Percentiles rank a stretch among this genome's conserved stretches.
Conservation (phyloP, 1,140 invertebrate species). For the Belonocnema kinseyi region DNA sequence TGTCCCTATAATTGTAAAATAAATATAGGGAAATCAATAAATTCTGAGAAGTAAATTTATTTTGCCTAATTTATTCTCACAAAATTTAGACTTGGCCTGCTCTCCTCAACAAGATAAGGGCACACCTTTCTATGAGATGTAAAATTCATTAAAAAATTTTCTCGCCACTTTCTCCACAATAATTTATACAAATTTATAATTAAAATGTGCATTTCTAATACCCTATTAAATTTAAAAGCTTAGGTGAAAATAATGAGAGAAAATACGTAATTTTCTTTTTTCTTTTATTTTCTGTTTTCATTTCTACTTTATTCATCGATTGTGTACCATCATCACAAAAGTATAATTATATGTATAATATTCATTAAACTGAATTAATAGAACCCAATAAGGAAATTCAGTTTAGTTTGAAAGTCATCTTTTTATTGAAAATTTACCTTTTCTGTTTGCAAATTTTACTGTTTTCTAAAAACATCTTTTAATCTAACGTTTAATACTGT, state of each 20-base stretch:
- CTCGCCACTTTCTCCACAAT: slow-evolving; percentile 10
- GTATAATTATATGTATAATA: too few species aligned
- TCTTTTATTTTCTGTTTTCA: neutral
- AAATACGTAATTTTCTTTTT: neutral
- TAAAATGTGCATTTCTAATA: slow-evolving; percentile 2
- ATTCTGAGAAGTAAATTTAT: neutral
- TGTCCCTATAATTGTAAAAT: too few species aligned
- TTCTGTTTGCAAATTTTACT: too few species aligned
- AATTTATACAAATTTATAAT: slow-evolving; percentile 18
- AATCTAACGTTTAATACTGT: too few species aligned
- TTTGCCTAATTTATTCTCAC: slow-evolving; percentile 20
- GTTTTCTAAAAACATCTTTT: too few species aligned
- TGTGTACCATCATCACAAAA: too few species aligned
- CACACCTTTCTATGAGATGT: neutral
- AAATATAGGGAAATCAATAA: too few species aligned
- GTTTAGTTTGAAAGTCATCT: too few species aligned
- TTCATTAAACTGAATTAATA: too few species aligned
- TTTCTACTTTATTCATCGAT: too few species aligned
- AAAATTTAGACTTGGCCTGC: neutral
- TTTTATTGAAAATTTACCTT: too few species aligned
- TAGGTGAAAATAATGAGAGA: neutral
- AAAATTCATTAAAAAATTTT: neutral
- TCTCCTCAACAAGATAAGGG: neutral
- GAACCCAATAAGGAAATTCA: too few species aligned
- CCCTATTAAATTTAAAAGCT: neutral